A percentile compares a stretch with the other conserved stretches of the same genome.
Conservation (phyloP, 2,113 vertebrate genomes). For the Condylura cristata region DNA sequence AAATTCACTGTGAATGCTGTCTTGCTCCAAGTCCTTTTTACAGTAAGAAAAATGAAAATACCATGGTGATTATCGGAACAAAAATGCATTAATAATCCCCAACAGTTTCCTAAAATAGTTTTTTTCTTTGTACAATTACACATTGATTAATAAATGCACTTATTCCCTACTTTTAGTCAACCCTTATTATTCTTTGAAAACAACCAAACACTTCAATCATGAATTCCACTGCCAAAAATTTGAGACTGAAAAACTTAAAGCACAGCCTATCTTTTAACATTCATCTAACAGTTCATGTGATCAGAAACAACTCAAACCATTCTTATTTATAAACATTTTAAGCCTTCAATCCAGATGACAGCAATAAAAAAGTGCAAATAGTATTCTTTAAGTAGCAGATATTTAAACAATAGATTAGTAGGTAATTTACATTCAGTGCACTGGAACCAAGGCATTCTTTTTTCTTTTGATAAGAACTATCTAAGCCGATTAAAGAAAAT, state of each 20-base stretch:
- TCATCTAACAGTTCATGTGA: not conserved
- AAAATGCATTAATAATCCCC: slow-evolving; percentile 37
- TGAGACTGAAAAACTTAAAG: slow-evolving; percentile 37
- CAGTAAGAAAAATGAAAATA: slow-evolving; percentile 43
- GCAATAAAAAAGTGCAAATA: slow-evolving; percentile 29
- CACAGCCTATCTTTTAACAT: slow-evolving; percentile 6
- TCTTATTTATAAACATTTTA: slow-evolving; percentile 37
- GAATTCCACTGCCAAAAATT: slow-evolving; percentile 6
- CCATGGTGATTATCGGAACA: slow-evolving; percentile 29
- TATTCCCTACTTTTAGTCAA: slow-evolving; percentile 44
- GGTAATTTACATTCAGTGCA: not conserved
- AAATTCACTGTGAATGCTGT: slow-evolving; percentile 26
- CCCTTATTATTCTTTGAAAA: slow-evolving; percentile 11
- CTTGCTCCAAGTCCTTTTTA: slow-evolving; percentile 9
- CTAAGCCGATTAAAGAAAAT: slow-evolving; percentile 12
- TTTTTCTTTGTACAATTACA: slow-evolving; percentile 32
- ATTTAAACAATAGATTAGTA: slow-evolving; percentile 25
- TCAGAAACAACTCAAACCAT: slow-evolving; percentile 32
- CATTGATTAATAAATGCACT: slow-evolving; percentile 46
- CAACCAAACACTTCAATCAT: slow-evolving; percentile 9
- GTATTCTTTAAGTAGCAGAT: slow-evolving; percentile 7
- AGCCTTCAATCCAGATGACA: slow-evolving; percentile 45
- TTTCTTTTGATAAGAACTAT: slow-evolving; percentile 17
- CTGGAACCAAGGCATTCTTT: not conserved
- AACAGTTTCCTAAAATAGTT: slow-evolving; percentile 29